A percentile compares a stretch with the other conserved stretches of the same genome.
phyloP scores from a whole-genome alignment of 92 coral and sea anemone genomes.

The Parazoanthus swiftii region DNA sequence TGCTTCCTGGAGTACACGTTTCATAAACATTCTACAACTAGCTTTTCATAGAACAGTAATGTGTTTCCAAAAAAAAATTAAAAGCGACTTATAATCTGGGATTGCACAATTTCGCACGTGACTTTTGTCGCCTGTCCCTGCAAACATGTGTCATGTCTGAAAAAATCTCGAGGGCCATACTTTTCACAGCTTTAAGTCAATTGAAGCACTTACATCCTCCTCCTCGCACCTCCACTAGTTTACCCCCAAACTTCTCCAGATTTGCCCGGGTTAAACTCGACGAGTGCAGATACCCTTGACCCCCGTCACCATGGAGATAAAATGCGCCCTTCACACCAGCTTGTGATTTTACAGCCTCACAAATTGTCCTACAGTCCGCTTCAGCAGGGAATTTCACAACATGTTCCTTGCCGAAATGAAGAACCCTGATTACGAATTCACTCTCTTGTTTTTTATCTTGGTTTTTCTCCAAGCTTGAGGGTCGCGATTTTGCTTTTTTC shows the following conservation, averaged over 20 bases:
- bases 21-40: too few species aligned
- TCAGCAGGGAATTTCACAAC: conserved; percentile 52
- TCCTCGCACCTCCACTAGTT: conserved; percentile 70
- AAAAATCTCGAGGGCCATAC: background rate
- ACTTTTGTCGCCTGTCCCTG: too few species aligned
- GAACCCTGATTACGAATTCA: conserved; percentile 46
- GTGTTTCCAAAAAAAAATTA: too few species aligned
- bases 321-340: conserved; percentile 79
- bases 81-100: too few species aligned
- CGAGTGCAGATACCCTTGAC: conserved; percentile 62
- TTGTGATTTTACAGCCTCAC: conserved; percentile 59
- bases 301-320: conserved; percentile 66
- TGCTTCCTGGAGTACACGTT: too few species aligned
- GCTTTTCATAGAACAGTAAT: too few species aligned
- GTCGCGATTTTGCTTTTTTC: background rate
- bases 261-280: conserved; percentile 73
- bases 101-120: too few species aligned
- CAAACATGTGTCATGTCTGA: too few species aligned
- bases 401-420: conserved; percentile 54
- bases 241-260: conserved; percentile 61
- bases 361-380: conserved; percentile 60
- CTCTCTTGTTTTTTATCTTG: background rate
- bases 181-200: background rate
- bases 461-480: background rate
- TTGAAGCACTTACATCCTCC: conserved; percentile 72